A percentile compares a stretch with the other conserved stretches of the same genome.
Conservation (phyloP, 2,888 invertebrate genomes). For the Cosmia pyralina region DNA sequence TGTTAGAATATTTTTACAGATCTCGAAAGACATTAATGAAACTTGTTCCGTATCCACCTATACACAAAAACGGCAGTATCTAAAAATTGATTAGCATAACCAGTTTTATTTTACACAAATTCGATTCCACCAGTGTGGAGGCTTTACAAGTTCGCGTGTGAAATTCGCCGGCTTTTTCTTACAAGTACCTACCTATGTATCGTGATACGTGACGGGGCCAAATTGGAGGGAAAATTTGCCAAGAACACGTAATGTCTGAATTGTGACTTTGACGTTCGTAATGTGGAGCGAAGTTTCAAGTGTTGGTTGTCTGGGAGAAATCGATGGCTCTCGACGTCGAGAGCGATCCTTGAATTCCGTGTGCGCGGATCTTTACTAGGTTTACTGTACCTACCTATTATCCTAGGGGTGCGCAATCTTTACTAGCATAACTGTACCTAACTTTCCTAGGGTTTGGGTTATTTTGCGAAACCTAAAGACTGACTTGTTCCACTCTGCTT, state of each 20-base stretch:
- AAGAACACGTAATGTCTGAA: constrained; percentile 76
- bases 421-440: neutral
- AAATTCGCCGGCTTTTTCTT: constrained; percentile 63
- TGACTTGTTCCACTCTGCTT: neutral
- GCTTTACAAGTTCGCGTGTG: constrained; percentile 59
- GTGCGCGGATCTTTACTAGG: constrained; percentile 19
- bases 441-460: neutral
- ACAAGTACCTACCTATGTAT: constrained; percentile 63
- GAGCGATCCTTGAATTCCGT: constrained; percentile 42
- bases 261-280: constrained; percentile 74
- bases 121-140: constrained; percentile 53
- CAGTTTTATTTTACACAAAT: constrained; percentile 51
- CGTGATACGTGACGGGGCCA: constrained; percentile 73
- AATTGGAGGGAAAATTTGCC: constrained; percentile 68
- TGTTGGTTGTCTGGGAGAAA: constrained; percentile 62
- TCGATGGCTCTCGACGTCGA: constrained; percentile 67
- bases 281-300: constrained; percentile 64
- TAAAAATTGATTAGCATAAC: constrained; percentile 30
- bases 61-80: neutral
- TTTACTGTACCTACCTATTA: neutral
- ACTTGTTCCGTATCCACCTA: neutral
- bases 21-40: neutral
- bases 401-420: neutral
- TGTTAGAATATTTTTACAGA: neutral
- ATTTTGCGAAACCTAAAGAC: constrained; percentile 9